Percentiles rank a stretch among this genome's conserved stretches.
Evolutionary conservation across 1,140 invertebrate species (phyloP).

Genomic region (Eurosta solidaginis): DNA sequence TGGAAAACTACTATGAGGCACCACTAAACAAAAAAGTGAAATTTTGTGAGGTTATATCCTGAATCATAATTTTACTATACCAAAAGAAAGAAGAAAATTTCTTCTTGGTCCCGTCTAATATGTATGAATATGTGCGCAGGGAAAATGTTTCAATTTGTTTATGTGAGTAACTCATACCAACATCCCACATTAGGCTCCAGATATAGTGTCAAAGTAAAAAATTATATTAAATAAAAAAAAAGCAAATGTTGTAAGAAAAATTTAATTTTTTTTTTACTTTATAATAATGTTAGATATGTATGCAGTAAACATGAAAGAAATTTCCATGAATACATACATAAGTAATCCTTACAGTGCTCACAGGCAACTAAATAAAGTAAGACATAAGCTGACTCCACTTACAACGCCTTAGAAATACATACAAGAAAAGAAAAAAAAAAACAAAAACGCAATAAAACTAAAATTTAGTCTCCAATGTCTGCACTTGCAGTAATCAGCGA

Average conservation of each 20-base stretch:
- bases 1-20: too few species aligned
- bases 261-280: background rate
- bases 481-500: conserved; percentile 20
- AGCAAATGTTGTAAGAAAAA: background rate
- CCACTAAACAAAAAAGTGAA: too few species aligned
- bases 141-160: too few species aligned
- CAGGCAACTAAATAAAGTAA: background rate
- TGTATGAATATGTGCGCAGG: too few species aligned
- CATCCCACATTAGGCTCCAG: too few species aligned
- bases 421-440: background rate
- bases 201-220: background rate
- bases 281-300: background rate
- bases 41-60: too few species aligned
- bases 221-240: conserved; percentile 19
- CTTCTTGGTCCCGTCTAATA: too few species aligned
- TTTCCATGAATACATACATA: background rate
- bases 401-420: background rate
- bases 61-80: too few species aligned
- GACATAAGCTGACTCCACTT: background rate
- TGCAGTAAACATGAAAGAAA: background rate
- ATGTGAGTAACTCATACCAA: too few species aligned
- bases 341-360: background rate
- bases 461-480: conserved; percentile 5
- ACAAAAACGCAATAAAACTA: background rate
- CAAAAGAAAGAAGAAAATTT: too few species aligned